Evolutionary conservation across 2,888 invertebrate species (phyloP), one percentile per base, ranked within the genome.

Genomic region (Noctua janthina): DNA sequence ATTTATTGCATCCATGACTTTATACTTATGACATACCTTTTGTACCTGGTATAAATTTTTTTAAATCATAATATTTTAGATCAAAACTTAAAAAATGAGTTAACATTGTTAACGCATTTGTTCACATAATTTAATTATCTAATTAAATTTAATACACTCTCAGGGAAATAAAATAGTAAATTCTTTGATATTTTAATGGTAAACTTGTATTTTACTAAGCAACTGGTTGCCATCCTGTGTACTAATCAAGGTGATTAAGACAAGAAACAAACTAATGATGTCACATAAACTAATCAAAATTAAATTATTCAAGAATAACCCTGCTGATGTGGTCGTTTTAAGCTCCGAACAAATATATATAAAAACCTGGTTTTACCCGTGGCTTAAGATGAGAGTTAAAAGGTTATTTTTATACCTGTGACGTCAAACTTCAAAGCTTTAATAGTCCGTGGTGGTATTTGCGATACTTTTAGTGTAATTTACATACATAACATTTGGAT

Each of bases 361-460:
- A 66, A 64, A 64, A 75, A 70, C 39, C 15, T 1, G 74, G 84
- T 66, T 75, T 72, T 72, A 39, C 68, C 83, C 59, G 51, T 4
- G 7, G 1, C 62, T 54, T 73, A 29, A 39, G 64, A 51, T 23
- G 66, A 35, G 39, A 23, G 20, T 35, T 2, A 15, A 73, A n/a
- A 75, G 54, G 81, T 66, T 85, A 69, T 80, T 80, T 68, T 64
- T 59, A 59, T 7, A 39, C 51, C 13, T 59, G 29, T 72, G 81
- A 59, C 56, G 80, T 67, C 59, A 74, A 20, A 5, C 17, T 29
- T 62, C 29, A 59, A 29, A 29, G 10, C 54, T 0, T 23, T 17
- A 51, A 29, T 20, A 20, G 15, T 6, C 20, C 13, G 23, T 35
- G 43, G 17, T 35, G 43, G 1, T 13, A 5, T 73, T 81, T 67